A percentile compares a stretch with the other conserved stretches of the same genome.
Conservation (phyloP, 2,888 invertebrate species). For the Phytoseiulus persimilis region DNA sequence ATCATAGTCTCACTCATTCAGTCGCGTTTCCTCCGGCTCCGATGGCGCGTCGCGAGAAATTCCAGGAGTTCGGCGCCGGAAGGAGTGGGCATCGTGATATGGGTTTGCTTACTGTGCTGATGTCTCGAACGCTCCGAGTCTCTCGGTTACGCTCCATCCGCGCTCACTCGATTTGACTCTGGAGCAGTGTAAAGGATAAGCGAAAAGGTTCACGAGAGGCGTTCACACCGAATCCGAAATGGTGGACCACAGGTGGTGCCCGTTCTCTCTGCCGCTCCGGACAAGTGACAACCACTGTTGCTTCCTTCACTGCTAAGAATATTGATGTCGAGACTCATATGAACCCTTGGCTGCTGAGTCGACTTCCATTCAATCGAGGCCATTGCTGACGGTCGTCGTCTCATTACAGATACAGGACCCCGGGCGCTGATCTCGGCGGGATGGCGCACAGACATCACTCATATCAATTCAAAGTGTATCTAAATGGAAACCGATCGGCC, state of each 20-base stretch:
- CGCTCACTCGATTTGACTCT: too few relatives aligned
- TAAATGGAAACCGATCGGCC: too few relatives aligned
- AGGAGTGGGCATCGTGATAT: too few relatives aligned
- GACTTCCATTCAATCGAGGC: not conserved
- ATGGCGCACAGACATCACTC: not conserved
- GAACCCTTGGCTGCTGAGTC: not conserved
- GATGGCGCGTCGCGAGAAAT: too few relatives aligned
- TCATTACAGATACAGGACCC: not conserved
- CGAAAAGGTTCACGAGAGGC: too few relatives aligned
- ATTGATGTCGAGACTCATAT: not conserved
- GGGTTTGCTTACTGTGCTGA: too few relatives aligned
- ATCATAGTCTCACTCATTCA: too few relatives aligned
- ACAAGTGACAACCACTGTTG: not conserved
- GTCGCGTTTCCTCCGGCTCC: too few relatives aligned
- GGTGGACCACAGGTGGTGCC: not conserved
- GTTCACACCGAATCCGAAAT: not conserved
- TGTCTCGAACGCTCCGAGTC: too few relatives aligned
- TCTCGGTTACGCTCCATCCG: too few relatives aligned
- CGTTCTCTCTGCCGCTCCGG: not conserved
- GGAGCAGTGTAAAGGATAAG: too few relatives aligned
- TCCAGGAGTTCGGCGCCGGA: too few relatives aligned
- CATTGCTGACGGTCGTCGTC: not conserved
- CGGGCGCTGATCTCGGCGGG: not conserved
- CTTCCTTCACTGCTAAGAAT: not conserved
- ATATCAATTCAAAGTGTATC: not conserved